These are phyloP conservation scores for Escarpia spicata DNA, from an alignment of 2,888 invertebrate species.

Conservation along the genomic window DNA sequence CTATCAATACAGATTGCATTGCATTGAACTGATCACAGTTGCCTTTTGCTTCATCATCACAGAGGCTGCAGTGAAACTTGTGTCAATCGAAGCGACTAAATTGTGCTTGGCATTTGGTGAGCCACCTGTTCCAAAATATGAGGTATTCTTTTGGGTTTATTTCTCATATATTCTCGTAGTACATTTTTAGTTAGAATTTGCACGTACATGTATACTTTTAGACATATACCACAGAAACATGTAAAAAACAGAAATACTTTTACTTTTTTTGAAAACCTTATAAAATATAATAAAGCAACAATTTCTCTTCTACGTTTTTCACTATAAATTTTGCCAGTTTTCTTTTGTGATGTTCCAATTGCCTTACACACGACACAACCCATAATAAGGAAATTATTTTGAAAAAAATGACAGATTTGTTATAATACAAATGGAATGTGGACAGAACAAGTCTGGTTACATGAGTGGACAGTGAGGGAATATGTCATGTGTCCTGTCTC, in stretches of 20 bases:
- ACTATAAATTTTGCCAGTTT: too few species aligned
- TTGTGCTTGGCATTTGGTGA: constrained; percentile 50
- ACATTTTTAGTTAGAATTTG: not conserved
- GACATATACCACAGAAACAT: not conserved
- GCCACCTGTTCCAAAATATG: constrained; percentile 46
- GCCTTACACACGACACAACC: too few species aligned
- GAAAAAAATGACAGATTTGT: not conserved
- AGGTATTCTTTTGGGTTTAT: constrained; percentile 35
- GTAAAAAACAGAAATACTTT: not conserved
- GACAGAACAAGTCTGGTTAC: not conserved
- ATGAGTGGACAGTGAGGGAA: too few species aligned
- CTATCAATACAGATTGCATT: not conserved
- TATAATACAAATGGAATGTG: not conserved
- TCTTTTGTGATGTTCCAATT: too few species aligned
- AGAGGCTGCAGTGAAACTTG: constrained; percentile 34
- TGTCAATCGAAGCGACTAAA: constrained; percentile 55
- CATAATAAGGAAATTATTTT: too few species aligned
- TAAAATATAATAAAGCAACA: not conserved
- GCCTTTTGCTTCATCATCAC: constrained; percentile 17
- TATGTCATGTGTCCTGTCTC: not conserved
- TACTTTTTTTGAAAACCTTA: not conserved
- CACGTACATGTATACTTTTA: too few species aligned
- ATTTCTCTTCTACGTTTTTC: too few species aligned
- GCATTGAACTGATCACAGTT: not conserved
- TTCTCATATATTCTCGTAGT: not conserved